Evolutionary conservation across 2,113 vertebrate species (phyloP).

Genomic region (Macroglossus sobrinus): DNA sequence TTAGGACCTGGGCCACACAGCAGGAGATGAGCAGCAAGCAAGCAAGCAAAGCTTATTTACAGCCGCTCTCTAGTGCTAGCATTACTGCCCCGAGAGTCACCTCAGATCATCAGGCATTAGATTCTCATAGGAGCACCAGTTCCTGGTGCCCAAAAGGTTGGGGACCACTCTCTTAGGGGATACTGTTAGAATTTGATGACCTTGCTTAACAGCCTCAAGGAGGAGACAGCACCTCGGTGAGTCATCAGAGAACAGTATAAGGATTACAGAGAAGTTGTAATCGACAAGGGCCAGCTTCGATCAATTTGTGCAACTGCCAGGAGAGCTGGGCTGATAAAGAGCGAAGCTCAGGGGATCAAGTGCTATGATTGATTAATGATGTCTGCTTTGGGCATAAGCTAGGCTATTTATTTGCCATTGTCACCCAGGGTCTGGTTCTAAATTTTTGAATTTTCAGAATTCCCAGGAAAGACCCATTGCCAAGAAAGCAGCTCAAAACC

Average conservation of each 20-base stretch:
- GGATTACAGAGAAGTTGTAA: neutral
- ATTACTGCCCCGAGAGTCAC: too few species aligned
- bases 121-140: too few species aligned
- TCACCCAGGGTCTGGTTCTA: neutral
- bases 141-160: too few species aligned
- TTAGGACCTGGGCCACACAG: too few species aligned
- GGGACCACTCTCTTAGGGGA: neutral
- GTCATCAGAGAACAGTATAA: neutral
- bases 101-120: too few species aligned
- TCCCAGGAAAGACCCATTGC: neutral
- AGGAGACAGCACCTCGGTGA: neutral
- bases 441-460: neutral
- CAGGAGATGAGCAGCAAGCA: too few species aligned
- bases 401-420: neutral
- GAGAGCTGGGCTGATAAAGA: neutral
- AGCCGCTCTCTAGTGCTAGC: too few species aligned
- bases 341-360: neutral
- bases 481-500: neutral
- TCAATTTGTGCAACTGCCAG: neutral
- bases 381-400: slow-evolving; percentile 9
- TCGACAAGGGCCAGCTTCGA: neutral
- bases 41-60: too few species aligned
- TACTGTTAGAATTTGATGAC: neutral
- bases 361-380: neutral
- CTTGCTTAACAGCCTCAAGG: neutral